These are phyloP conservation scores for Phocides pigmalion DNA, from an alignment of 1,140 invertebrate species.

Conservation along the genomic window DNA sequence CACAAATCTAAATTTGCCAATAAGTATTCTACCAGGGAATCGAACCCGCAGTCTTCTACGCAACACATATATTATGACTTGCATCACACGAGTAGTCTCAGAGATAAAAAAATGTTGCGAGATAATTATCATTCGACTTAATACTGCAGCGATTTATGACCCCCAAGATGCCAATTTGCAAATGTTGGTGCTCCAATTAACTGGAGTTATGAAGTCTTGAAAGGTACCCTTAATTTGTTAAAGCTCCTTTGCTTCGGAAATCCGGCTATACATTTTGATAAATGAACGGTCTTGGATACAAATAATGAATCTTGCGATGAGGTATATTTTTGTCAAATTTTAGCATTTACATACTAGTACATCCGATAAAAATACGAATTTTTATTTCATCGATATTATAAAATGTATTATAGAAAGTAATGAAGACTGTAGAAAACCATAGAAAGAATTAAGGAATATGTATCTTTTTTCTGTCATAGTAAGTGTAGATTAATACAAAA, in stretches of 20 bases:
- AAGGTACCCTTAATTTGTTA: constrained; percentile 42
- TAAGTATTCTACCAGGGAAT: no score
- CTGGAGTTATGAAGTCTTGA: constrained; percentile 48
- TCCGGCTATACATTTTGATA: constrained; percentile 4
- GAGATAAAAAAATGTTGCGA: no score
- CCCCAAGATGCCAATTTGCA: constrained; percentile 51
- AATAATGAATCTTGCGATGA: constrained; percentile 1
- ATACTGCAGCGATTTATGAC: constrained; percentile 48
- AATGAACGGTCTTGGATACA: background rate
- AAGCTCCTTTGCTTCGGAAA: constrained; percentile 38
- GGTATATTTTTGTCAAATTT: background rate
- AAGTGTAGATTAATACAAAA: no score
- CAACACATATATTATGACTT: no score
- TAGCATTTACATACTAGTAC: background rate
- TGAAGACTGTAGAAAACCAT: no score
- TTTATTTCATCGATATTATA: no score
- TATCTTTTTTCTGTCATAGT: no score
- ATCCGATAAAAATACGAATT: background rate
- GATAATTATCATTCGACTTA: constrained; percentile 22
- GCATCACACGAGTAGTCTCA: no score
- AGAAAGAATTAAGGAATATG: no score
- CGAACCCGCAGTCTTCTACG: no score
- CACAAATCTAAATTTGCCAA: no score
- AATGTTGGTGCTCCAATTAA: constrained; percentile 56
- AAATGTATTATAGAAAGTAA: no score